Base-by-base conservation (phyloP, 2,797 vertebrate species). In the Clarias pachynema region DNA sequence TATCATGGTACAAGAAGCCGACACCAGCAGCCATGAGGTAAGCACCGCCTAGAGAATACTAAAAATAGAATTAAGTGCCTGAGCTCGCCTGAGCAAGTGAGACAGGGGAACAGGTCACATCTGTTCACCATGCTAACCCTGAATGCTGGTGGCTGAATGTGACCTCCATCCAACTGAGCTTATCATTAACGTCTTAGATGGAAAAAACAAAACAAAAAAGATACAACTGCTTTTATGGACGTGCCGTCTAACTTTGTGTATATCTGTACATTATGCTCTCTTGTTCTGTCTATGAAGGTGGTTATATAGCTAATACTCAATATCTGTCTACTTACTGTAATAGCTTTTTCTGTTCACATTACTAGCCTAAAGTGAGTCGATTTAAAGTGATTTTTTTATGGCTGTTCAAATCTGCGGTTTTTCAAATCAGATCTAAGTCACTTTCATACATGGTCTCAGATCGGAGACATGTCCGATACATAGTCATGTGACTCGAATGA, bases 21-120 rank as follows among this genome's bases (percentile, higher is more conserved):
- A 59, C 60, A 74, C 66, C 22, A 49, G 31, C 79, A 66, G 80
- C n/a, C 79, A 57, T 60, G 73, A 86, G 85, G 85, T 81, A 73
- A 82, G 73, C 31, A 53, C 44, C 40, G 53, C 18, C 78, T 74
- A 74, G 74, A 80, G 87, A 81, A 86, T 82, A 86, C 87, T 86
- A 88, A 86, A 86, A 86, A 78, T 66, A 77, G 66, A 81, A 31
- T 69, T 78, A 84, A 81, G 79, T 57, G 85, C 68, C 79, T 78
- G 62, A 22, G 44, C 78, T 65, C n/a, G 78, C 14, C 78, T 60
- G 59, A 40, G 37, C 66, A 70, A 57, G 69, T 14, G 37, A 37
- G 77, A 44, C 37, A 69, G 73, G 82, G 82, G 85, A 82, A 70
- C 31, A 69, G 65, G 74, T 72, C 69, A 63, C 85, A 82, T 80